Conservation (phyloP, 2,797 vertebrate genomes). For the Cyclopterus lumpus region DNA sequence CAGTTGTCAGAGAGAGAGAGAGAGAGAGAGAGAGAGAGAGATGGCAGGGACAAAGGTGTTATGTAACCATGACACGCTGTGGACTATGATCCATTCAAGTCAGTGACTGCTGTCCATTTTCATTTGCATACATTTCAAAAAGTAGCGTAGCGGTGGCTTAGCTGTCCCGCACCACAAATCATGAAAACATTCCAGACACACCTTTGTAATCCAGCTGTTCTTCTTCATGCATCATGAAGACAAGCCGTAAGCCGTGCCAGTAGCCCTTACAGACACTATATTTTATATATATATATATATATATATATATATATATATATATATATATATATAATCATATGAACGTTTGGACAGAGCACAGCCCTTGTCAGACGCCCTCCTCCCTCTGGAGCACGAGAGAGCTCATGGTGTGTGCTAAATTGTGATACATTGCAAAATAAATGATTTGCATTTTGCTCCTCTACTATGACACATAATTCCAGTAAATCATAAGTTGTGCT, state of each 20-base stretch:
- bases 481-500: background rate
- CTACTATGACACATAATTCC: background rate
- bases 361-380: background rate
- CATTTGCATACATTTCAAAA: background rate
- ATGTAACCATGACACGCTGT: background rate
- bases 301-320: too few relatives aligned
- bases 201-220: background rate
- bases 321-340: too few relatives aligned
- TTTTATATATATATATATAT: too few relatives aligned
- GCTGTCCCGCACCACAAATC: background rate
- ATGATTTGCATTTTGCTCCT: background rate
- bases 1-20: constrained; percentile 1
- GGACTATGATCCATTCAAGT: background rate
- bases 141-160: background rate
- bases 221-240: background rate
- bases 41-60: background rate
- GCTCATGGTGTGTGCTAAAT: background rate
- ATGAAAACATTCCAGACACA: background rate
- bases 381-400: background rate
- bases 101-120: background rate
- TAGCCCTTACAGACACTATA: background rate
- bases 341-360: background rate
- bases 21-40: too few relatives aligned
- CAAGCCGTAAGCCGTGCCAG: too few relatives aligned
- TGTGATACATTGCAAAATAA: background rate